Evolutionary conservation across 2,797 vertebrate genomes (phyloP).

Genomic region (Dryobates pubescens): DNA sequence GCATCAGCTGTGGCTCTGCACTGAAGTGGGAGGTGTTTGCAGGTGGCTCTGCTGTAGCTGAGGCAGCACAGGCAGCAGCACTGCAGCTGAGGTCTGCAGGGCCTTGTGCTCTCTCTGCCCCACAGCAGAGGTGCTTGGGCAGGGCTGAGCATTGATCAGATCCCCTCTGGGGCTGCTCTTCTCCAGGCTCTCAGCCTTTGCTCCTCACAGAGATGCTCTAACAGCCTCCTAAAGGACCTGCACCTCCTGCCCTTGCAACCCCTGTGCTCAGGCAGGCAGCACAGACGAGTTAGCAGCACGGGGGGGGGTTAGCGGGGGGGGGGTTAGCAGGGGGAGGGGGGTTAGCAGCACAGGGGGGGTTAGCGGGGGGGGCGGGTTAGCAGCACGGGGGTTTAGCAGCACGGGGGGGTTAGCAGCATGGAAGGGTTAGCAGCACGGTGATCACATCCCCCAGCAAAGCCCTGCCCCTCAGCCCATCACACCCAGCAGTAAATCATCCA

Average conservation of each 20-base stretch:
- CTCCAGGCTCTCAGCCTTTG: background rate
- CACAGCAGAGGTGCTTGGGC: background rate
- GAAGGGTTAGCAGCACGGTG: background rate
- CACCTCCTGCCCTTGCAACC: background rate
- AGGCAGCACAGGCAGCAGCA: accelerated
- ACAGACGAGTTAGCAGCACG: background rate
- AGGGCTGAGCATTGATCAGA: background rate
- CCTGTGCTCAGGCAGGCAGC: background rate
- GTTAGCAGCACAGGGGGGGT: no score
- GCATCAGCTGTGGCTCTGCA: background rate
- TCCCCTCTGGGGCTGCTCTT: no score
- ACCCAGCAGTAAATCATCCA: slow-evolving; percentile 38
- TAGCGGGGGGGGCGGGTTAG: no score
- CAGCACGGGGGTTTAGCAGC: no score
- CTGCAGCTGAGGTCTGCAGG: background rate
- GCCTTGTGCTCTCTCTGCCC: background rate
- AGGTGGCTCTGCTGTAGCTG: background rate
- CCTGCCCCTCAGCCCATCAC: background rate
- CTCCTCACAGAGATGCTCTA: background rate
- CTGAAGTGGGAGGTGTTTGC: background rate
- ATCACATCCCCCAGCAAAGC: background rate
- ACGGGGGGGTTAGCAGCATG: background rate
- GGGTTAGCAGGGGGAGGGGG: no score
- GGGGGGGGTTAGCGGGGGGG: no score
- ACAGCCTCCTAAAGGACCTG: background rate